Conservation (phyloP, 2,113 vertebrate genomes). For the Hippoglossus stenolepis region DNA sequence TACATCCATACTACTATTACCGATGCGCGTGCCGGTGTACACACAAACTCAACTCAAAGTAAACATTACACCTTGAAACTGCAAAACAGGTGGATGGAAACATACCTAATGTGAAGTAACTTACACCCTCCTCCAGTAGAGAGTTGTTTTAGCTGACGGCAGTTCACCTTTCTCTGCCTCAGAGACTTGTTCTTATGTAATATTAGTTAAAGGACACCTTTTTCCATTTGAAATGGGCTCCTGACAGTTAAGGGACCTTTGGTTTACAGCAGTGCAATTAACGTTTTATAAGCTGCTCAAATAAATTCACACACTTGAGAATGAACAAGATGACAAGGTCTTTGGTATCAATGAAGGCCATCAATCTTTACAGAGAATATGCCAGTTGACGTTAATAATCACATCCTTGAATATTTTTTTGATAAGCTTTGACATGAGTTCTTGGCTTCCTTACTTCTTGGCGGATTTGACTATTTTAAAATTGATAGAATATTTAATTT, state of each 20-base stretch:
- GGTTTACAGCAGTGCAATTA: neutral
- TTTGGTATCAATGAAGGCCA: neutral
- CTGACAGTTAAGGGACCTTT: neutral
- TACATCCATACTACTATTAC: too few species aligned
- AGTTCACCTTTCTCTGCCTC: neutral
- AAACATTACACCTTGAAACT: neutral
- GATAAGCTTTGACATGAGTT: too few species aligned
- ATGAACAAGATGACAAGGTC: neutral
- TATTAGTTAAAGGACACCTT: neutral
- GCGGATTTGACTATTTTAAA: neutral
- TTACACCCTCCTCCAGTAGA: neutral
- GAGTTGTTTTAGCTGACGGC: neutral
- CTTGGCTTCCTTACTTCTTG: neutral
- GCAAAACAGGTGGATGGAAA: neutral
- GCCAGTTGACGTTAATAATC: neutral
- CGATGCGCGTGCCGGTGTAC: too few species aligned
- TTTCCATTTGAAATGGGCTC: neutral
- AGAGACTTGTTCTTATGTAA: neutral
- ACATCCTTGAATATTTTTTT: neutral
- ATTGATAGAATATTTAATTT: slow-evolving; percentile 1
- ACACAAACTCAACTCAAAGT: too few species aligned
- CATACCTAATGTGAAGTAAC: neutral
- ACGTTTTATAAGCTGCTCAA: neutral
- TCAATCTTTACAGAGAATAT: neutral
- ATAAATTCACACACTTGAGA: neutral